These are phyloP conservation scores for Lophius piscatorius DNA, from an alignment of 2,113 vertebrate genomes.

Conservation along the genomic window DNA sequence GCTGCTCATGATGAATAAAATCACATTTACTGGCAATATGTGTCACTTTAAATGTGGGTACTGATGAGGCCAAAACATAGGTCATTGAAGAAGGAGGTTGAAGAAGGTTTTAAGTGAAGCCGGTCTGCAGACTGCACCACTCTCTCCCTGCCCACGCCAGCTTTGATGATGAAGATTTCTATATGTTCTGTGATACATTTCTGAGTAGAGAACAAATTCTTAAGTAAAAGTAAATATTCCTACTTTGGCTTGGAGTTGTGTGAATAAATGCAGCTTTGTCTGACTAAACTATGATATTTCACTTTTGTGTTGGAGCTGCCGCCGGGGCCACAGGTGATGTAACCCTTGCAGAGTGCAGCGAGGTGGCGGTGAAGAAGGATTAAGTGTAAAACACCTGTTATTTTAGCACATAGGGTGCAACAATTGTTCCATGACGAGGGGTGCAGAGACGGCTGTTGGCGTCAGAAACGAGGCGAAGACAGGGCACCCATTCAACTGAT, in stretches of 20 bases:
- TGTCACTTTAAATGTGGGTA: background rate
- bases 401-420: slow-evolving; percentile 62
- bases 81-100: too few species aligned
- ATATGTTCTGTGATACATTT: too few species aligned
- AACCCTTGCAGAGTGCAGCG: slow-evolving; percentile 31
- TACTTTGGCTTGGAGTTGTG: background rate
- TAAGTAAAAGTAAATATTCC: too few species aligned
- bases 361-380: slow-evolving; percentile 37
- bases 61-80: background rate
- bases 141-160: too few species aligned
- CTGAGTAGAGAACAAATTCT: too few species aligned
- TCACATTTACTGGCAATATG: background rate
- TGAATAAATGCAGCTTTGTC: slow-evolving; percentile 3
- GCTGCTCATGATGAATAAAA: background rate
- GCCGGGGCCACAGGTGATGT: slow-evolving; percentile 56
- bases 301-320: slow-evolving; percentile 11
- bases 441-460: slow-evolving; percentile 67
- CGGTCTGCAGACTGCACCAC: too few species aligned
- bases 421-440: slow-evolving; percentile 70
- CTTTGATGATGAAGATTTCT: too few species aligned
- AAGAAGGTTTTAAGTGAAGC: too few species aligned
- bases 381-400: slow-evolving; percentile 77
- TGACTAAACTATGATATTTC: slow-evolving; percentile 25
- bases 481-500: slow-evolving; percentile 61
- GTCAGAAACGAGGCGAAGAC: slow-evolving; percentile 53